These are phyloP conservation scores for Odontocerum albicorne DNA, from an alignment of 2,888 invertebrate genomes.

Conservation along the genomic window DNA sequence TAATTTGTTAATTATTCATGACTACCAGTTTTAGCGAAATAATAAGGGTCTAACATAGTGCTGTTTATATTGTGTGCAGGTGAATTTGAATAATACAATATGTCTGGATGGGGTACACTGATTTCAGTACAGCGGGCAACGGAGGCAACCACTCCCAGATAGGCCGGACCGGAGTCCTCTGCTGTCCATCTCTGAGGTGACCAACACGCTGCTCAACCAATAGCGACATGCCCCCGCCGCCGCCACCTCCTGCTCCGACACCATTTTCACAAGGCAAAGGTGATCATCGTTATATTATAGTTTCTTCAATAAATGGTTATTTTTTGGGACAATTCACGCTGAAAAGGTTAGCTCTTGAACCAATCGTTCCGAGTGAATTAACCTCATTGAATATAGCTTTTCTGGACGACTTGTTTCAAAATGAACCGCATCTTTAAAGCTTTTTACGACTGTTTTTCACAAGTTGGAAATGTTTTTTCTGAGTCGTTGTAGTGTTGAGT, in stretches of 20 bases:
- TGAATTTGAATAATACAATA: conserved; percentile 28
- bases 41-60: too few relatives aligned
- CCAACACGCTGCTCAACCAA: conserved; percentile 72
- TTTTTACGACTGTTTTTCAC: too few relatives aligned
- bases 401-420: too few relatives aligned
- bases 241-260: conserved; percentile 26
- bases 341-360: not conserved
- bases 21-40: too few relatives aligned
- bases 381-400: too few relatives aligned
- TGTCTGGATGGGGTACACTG: conserved; percentile 32
- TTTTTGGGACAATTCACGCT: not conserved
- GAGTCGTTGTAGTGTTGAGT: too few relatives aligned
- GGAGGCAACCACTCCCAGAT: conserved; percentile 52
- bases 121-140: conserved; percentile 43
- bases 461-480: too few relatives aligned
- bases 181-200: conserved; percentile 78
- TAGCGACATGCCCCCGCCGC: conserved; percentile 43
- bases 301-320: not conserved
- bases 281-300: not conserved
- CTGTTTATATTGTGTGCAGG: too few relatives aligned
- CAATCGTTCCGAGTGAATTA: not conserved
- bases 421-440: too few relatives aligned
- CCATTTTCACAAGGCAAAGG: too few relatives aligned
- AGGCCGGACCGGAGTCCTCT: conserved; percentile 68
- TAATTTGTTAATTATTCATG: too few relatives aligned